A percentile compares a stretch with the other conserved stretches of the same genome.
Evolutionary conservation across 2,797 vertebrate genomes (phyloP).

Genomic region (Gallirallus australis): DNA sequence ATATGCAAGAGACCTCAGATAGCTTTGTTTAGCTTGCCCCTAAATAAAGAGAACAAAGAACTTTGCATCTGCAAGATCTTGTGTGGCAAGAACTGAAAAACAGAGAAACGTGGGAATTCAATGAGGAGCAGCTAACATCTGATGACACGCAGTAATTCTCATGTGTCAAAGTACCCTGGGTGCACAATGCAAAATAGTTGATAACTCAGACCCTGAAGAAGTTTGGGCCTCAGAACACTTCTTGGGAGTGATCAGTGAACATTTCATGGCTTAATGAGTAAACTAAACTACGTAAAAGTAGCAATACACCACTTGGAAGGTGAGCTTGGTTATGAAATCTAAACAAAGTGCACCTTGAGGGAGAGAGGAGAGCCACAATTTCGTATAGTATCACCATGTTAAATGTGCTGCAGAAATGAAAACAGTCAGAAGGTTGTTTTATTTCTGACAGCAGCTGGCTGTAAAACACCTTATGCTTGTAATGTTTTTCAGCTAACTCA

Average conservation of each 20-base stretch:
- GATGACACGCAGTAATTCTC: neutral
- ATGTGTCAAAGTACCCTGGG: neutral
- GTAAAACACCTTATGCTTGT: neutral
- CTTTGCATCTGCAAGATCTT: neutral
- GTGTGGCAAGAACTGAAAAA: neutral
- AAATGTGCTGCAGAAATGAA: neutral
- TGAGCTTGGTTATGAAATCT: neutral
- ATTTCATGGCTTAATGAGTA: neutral
- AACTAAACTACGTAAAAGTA: neutral
- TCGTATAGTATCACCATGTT: neutral
- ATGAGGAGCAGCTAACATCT: neutral
- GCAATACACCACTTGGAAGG: neutral
- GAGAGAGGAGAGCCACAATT: neutral
- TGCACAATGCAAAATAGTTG: neutral
- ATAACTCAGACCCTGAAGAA: neutral
- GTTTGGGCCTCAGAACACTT: neutral
- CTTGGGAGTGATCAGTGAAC: neutral
- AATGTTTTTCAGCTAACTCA: neutral
- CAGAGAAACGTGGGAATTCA: neutral
- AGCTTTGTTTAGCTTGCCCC: neutral
- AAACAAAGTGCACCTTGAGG: neutral
- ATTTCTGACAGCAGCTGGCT: neutral
- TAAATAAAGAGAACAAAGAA: neutral
- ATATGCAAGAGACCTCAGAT: neutral
- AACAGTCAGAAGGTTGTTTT: neutral